Evolutionary conservation across 2,888 invertebrate species (phyloP).

Genomic region (Andrena camellia): DNA sequence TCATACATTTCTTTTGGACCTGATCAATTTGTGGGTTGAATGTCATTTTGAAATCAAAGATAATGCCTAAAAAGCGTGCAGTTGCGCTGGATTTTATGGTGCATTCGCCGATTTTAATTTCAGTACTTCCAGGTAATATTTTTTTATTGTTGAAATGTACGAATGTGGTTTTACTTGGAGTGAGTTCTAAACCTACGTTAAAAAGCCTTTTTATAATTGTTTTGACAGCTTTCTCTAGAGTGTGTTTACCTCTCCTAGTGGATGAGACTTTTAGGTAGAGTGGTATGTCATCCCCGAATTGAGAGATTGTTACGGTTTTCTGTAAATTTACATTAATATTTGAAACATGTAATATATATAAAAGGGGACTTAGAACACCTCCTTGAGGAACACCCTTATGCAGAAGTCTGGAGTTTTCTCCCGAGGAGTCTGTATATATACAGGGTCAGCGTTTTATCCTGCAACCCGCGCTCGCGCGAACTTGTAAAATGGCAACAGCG

Average conservation of each 20-base stretch:
- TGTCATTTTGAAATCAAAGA: not conserved
- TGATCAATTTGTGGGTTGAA: not conserved
- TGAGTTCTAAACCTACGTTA: not conserved
- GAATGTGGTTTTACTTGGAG: constrained; percentile 2
- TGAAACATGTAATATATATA: not conserved
- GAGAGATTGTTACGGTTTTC: not conserved
- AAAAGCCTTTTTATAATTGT: not conserved
- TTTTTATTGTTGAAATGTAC: not conserved
- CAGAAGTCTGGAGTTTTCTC: not conserved
- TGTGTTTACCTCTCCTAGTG: not conserved
- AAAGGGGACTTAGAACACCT: not conserved
- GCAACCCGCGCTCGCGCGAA: too few species aligned
- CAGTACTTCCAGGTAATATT: not conserved
- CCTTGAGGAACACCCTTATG: not conserved
- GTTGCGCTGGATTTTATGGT: not conserved
- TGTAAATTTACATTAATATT: not conserved
- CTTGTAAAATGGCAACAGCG: too few species aligned
- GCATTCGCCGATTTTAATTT: not conserved
- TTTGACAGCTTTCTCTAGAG: not conserved
- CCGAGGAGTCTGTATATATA: not conserved
- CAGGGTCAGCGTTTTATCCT: too few species aligned
- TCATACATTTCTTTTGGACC: not conserved
- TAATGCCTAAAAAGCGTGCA: constrained; percentile 2
- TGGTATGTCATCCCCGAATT: not conserved
- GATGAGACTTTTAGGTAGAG: not conserved